These are phyloP conservation scores for Barypeithes pellucidus DNA, from an alignment of 2,888 invertebrate species.

Conservation along the genomic window DNA sequence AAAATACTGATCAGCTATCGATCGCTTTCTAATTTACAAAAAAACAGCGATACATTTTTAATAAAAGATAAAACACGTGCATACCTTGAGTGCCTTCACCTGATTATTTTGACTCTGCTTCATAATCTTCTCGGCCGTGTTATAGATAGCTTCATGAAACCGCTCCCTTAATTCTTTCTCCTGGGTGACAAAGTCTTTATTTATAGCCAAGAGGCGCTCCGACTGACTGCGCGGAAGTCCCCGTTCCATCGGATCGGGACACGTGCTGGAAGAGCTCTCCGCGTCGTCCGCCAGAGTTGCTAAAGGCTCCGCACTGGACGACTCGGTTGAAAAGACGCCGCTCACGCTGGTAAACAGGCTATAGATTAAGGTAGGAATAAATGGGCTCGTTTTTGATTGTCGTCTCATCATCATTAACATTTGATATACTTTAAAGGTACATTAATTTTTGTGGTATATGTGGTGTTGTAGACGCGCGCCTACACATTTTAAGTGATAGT, in stretches of 20 bases:
- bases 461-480: too few species aligned
- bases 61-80: neutral
- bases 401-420: too few species aligned
- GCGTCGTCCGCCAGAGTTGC: constrained; percentile 68
- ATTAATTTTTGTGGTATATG: too few species aligned
- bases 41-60: too few species aligned
- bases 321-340: constrained; percentile 69
- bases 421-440: too few species aligned
- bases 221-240: constrained; percentile 77
- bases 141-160: constrained; percentile 86
- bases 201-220: constrained; percentile 76
- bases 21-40: too few species aligned
- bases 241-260: constrained; percentile 68
- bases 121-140: constrained; percentile 86
- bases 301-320: constrained; percentile 68
- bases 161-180: constrained; percentile 87
- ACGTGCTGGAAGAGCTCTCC: constrained; percentile 65
- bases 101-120: constrained; percentile 85
- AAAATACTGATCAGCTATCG: too few species aligned
- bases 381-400: constrained; percentile 18
- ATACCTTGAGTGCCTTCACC: constrained; percentile 81
- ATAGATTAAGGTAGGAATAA: constrained; percentile 28
- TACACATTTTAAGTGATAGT: too few species aligned
- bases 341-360: constrained; percentile 64
- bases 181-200: constrained; percentile 79